phyloP scores from a whole-genome alignment of 2,888 invertebrate genomes.

The Heliconius charithonia region DNA sequence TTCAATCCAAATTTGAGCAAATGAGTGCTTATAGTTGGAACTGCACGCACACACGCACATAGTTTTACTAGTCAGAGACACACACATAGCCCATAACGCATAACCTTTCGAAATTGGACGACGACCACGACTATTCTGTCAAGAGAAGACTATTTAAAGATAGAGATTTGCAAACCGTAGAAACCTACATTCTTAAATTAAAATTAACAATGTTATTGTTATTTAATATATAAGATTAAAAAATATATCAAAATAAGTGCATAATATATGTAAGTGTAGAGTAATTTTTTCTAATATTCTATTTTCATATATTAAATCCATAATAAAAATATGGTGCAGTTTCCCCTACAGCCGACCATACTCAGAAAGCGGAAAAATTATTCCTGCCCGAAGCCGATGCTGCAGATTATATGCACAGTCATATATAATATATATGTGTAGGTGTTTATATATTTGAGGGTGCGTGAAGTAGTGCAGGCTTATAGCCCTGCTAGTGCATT shows the following conservation, averaged over 20 bases:
- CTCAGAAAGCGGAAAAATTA: constrained; percentile 55
- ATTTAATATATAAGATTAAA: too few relatives aligned
- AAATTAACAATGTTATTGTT: background rate
- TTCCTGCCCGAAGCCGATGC: constrained; percentile 47
- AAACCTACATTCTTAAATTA: background rate
- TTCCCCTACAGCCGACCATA: constrained; percentile 50
- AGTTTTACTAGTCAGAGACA: too few relatives aligned
- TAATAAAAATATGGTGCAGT: constrained; percentile 49
- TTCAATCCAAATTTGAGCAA: too few relatives aligned
- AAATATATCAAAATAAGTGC: background rate
- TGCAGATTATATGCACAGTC: constrained; percentile 26
- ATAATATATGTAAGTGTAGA: background rate
- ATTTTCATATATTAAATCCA: constrained; percentile 35
- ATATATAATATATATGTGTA: constrained; percentile 20
- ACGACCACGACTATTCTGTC: too few relatives aligned
- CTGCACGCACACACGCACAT: too few relatives aligned
- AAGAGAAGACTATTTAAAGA: too few relatives aligned
- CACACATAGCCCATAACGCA: too few relatives aligned
- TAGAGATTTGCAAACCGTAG: too few relatives aligned
- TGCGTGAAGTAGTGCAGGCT: constrained; percentile 28
- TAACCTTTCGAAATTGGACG: too few relatives aligned
- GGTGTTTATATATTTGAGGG: constrained; percentile 33
- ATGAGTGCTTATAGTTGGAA: too few relatives aligned
- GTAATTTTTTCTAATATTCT: background rate
- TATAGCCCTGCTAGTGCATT: constrained; percentile 20